phyloP scores from a whole-genome alignment of 2,113 vertebrate species.

The Macrotus californicus region DNA sequence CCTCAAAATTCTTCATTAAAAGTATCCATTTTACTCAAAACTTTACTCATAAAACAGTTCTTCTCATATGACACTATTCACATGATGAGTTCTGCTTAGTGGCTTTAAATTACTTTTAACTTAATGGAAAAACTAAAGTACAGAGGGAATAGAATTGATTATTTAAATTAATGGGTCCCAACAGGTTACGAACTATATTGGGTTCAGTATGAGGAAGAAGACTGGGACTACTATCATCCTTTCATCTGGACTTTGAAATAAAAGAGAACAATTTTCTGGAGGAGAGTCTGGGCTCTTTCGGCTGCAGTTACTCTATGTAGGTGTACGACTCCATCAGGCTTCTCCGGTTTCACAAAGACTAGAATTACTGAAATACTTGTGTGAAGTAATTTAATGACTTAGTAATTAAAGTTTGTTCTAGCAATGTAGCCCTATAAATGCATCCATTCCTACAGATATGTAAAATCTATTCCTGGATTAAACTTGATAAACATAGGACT shows the following conservation, averaged over 20 bases:
- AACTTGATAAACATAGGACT: neutral
- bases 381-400: neutral
- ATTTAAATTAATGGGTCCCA: neutral
- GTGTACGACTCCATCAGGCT: neutral
- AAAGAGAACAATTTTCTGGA: neutral
- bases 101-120: conserved; percentile 37
- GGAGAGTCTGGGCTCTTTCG: neutral
- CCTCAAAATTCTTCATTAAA: conserved; percentile 23
- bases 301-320: neutral
- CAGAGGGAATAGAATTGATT: neutral
- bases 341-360: neutral
- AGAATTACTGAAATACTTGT: neutral
- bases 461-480: neutral
- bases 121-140: neutral
- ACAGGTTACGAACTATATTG: neutral
- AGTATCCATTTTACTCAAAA: conserved; percentile 27
- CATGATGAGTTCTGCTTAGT: neutral
- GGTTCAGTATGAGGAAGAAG: neutral
- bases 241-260: neutral
- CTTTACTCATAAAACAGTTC: conserved; percentile 42
- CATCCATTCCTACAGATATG: neutral
- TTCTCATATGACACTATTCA: conserved; percentile 20
- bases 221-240: neutral
- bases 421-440: neutral
- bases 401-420: conserved; percentile 17